A percentile compares a stretch with the other conserved stretches of the same genome.
Conservation (phyloP, 2,888 invertebrate genomes). For the Tipula helvola region DNA sequence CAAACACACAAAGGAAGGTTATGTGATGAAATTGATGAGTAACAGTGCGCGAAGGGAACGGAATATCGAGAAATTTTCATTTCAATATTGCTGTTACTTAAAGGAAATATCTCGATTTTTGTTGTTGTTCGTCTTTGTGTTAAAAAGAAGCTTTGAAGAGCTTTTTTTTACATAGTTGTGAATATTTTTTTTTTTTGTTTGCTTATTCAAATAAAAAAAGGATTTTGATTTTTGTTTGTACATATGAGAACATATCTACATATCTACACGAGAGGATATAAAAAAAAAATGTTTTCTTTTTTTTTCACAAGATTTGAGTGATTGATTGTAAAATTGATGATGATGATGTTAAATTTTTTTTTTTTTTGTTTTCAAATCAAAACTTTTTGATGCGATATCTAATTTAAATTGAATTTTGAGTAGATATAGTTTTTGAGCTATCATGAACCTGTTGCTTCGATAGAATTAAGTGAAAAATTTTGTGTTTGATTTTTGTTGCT, state of each 20-base stretch:
- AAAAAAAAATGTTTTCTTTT: background rate
- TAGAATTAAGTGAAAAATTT: background rate
- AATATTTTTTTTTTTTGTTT: background rate
- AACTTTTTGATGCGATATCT: background rate
- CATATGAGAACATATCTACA: background rate
- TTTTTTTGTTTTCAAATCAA: background rate
- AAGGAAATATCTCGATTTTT: background rate
- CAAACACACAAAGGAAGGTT: background rate
- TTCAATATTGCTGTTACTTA: background rate
- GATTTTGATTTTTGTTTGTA: background rate
- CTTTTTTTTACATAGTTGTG: background rate
- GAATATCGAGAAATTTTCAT: background rate
- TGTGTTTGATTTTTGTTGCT: background rate
- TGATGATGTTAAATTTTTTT: background rate
- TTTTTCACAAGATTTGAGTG: background rate
- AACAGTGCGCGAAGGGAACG: background rate
- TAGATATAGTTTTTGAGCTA: background rate
- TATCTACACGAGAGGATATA: background rate
- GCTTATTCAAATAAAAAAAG: background rate
- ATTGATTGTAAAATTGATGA: background rate
- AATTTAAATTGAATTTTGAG: background rate
- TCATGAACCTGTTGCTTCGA: background rate
- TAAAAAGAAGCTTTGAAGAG: background rate
- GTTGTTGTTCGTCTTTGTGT: background rate
- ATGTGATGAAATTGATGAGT: background rate